A percentile compares a stretch with the other conserved stretches of the same genome.
Conservation (phyloP, 2,797 vertebrate genomes). For the Erethizon dorsatum region DNA sequence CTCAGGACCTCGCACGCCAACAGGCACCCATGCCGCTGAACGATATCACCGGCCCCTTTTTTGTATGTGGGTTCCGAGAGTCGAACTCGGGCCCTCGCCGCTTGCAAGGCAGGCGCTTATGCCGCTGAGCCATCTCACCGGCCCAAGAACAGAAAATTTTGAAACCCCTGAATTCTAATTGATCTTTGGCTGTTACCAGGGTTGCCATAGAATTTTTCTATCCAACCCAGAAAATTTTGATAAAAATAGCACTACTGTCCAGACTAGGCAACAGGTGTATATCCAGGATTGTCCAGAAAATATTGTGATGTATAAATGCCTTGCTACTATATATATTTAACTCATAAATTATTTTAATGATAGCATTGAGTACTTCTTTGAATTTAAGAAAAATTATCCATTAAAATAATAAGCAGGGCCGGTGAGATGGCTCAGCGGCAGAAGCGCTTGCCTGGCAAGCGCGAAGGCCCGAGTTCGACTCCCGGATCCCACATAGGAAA, state of each 20-base stretch:
- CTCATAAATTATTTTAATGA: not conserved
- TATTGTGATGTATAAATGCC: not conserved
- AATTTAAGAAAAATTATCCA: slow-evolving; percentile 44
- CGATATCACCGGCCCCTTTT: no score
- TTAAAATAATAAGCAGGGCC: slow-evolving; percentile 10
- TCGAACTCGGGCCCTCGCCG: no score
- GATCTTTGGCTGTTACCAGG: not conserved
- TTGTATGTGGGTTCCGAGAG: no score
- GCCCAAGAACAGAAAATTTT: slow-evolving; percentile 2
- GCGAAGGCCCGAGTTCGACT: no score
- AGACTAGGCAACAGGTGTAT: not conserved
- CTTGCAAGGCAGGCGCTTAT: no score
- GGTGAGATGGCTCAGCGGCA: no score
- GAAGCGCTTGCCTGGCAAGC: no score
- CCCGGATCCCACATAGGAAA: no score
- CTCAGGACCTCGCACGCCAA: no score
- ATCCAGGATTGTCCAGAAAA: not conserved
- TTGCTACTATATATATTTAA: not conserved
- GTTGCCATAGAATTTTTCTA: not conserved
- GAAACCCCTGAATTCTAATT: slow-evolving; percentile 14
- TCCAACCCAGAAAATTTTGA: not conserved
- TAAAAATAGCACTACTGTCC: not conserved
- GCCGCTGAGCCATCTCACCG: no score
- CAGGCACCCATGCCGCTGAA: no score
- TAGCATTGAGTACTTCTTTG: slow-evolving; percentile 9